A percentile compares a stretch with the other conserved stretches of the same genome.
phyloP scores from a whole-genome alignment of 2,797 vertebrate species.

The Pogoniulus pusillus region DNA sequence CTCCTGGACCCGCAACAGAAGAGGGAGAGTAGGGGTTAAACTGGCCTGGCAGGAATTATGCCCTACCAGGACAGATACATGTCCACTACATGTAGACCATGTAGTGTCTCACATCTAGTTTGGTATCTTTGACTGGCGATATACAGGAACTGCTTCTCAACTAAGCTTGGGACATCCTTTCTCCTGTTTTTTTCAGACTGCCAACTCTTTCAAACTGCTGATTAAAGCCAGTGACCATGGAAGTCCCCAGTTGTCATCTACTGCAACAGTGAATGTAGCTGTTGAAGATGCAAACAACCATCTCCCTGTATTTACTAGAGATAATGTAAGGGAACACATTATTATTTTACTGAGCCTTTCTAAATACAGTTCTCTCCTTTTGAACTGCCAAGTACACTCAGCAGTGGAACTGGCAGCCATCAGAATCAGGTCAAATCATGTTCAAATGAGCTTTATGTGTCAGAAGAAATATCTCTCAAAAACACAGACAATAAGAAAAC shows the following conservation, averaged over 20 bases:
- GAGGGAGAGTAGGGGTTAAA: no score
- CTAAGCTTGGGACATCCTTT: background rate
- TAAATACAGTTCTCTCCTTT: background rate
- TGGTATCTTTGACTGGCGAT: background rate
- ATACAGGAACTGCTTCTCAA: background rate
- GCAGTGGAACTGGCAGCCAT: background rate
- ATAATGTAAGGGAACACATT: slow-evolving; percentile 39
- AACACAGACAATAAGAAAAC: background rate
- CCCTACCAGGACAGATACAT: no score
- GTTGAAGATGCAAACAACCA: slow-evolving; percentile 81
- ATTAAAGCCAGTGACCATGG: slow-evolving; percentile 79
- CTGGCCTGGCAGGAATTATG: no score
- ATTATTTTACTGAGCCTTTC: background rate
- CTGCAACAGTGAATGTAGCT: slow-evolving; percentile 59
- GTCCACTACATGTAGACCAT: background rate
- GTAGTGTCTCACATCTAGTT: background rate
- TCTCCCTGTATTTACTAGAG: slow-evolving; percentile 72
- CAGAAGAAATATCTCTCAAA: background rate
- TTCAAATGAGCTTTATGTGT: background rate
- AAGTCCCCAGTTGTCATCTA: slow-evolving; percentile 68
- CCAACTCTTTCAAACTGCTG: slow-evolving; percentile 67
- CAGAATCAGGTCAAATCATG: background rate
- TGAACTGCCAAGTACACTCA: no score
- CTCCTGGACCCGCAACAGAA: no score
- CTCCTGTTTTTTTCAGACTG: slow-evolving; percentile 67